Percentiles rank a stretch among this genome's conserved stretches.
phyloP scores from a whole-genome alignment of 1,140 invertebrate species.

The Drosophila pachea region DNA sequence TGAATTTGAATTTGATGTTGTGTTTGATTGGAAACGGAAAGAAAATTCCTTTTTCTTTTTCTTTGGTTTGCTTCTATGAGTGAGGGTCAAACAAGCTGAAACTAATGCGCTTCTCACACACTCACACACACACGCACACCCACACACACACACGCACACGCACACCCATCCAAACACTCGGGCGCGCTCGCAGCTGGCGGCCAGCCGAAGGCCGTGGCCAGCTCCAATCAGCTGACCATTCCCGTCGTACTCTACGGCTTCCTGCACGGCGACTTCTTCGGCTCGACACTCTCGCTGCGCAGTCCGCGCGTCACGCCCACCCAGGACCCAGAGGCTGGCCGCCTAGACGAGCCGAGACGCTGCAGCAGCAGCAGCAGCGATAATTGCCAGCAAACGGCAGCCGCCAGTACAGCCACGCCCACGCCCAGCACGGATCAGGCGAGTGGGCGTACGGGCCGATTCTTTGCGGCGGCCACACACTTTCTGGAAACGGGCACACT shows the following conservation, averaged over 20 bases:
- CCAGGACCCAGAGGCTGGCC: constrained; percentile 52
- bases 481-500: constrained; percentile 63
- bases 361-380: too few species aligned
- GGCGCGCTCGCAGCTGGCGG: constrained; percentile 21
- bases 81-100: constrained; percentile 20
- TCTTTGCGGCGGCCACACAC: constrained; percentile 65
- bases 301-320: constrained; percentile 50
- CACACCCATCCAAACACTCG: constrained; percentile 29
- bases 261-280: constrained; percentile 72
- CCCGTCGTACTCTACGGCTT: constrained; percentile 75
- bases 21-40: constrained; percentile 45
- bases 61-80: too few species aligned
- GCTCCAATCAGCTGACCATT: constrained; percentile 58
- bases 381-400: too few species aligned
- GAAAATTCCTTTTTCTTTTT: neutral
- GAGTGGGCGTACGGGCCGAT: constrained; percentile 56
- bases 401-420: too few species aligned
- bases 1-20: constrained; percentile 69
- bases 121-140: constrained; percentile 7
- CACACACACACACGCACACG: constrained; percentile 23
- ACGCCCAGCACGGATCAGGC: constrained; percentile 31
- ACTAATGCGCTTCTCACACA: constrained; percentile 34
- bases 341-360: constrained; percentile 6
- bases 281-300: constrained; percentile 63
- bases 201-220: constrained; percentile 25